phyloP scores from a whole-genome alignment of 2,797 vertebrate species.

The Acrossocheilus wenchowensis region DNA sequence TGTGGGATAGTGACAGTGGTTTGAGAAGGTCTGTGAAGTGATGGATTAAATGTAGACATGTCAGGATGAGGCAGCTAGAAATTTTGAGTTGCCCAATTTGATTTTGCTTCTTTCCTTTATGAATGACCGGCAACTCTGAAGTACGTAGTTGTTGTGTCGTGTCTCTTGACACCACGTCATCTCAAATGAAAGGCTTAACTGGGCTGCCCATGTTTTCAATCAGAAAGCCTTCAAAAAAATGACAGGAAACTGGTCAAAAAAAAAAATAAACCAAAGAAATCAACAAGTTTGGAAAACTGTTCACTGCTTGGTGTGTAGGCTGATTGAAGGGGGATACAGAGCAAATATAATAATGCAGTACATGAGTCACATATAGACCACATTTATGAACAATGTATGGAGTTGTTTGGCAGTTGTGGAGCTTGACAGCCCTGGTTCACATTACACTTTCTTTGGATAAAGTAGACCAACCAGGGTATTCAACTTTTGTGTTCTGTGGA shows the following conservation, averaged over 20 bases:
- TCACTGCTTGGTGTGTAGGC: neutral
- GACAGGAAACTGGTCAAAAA: neutral
- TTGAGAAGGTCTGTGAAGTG: constrained; percentile 12
- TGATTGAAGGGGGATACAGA: neutral
- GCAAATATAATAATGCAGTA: neutral
- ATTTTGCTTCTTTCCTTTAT: neutral
- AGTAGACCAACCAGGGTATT: neutral
- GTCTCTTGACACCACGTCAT: neutral
- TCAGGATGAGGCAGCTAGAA: neutral
- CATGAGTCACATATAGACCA: neutral
- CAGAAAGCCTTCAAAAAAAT: neutral
- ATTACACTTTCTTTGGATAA: neutral
- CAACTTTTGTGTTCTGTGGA: neutral
- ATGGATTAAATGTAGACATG: constrained; percentile 12
- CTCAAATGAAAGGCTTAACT: constrained; percentile 9
- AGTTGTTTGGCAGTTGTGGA: neutral
- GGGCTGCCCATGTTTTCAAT: neutral
- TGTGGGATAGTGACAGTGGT: neutral
- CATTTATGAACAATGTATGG: neutral
- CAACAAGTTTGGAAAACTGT: neutral
- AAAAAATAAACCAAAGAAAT: neutral
- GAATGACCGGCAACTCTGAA: neutral
- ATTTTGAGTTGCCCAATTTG: neutral
- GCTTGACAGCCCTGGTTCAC: neutral
- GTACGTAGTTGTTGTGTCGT: neutral